phyloP scores from a whole-genome alignment of 1,140 invertebrate species.

The Cydia pomonella region DNA sequence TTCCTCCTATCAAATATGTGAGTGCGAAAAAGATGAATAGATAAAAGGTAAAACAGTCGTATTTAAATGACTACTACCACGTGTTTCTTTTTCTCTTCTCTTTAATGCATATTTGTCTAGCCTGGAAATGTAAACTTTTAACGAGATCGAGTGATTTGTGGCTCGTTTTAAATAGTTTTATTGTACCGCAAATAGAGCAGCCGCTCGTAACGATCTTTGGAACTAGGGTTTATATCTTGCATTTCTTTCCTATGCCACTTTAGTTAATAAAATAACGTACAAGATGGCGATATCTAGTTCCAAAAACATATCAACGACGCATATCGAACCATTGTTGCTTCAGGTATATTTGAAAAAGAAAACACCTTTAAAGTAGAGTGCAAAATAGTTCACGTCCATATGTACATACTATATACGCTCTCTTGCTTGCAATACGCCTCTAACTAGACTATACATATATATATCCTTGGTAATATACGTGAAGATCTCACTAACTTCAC shows the following conservation, averaged over 20 bases:
- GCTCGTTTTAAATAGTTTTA: conserved; percentile 12
- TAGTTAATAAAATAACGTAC: not conserved
- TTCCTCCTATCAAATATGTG: not conserved
- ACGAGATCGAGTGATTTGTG: conserved; percentile 16
- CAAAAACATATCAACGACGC: too few species aligned
- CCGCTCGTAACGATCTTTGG: not conserved
- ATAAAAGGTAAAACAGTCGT: not conserved
- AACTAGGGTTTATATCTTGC: not conserved
- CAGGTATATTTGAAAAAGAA: too few species aligned
- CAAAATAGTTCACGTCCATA: not conserved
- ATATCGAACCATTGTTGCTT: too few species aligned
- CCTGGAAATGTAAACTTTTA: conserved; percentile 19
- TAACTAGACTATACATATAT: not conserved
- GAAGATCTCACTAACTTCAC: conserved; percentile 7
- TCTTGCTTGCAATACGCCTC: too few species aligned
- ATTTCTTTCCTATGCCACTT: not conserved
- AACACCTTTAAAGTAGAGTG: not conserved
- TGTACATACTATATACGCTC: too few species aligned
- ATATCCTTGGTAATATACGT: conserved; percentile 1
- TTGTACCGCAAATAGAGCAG: conserved; percentile 11
- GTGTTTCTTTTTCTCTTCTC: not conserved
- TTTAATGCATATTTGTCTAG: conserved; percentile 10
- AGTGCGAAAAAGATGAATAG: not conserved
- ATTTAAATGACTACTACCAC: not conserved
- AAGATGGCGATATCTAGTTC: not conserved